Base-by-base conservation (phyloP, 1,140 invertebrate genomes). In the Rhysida immarginata region DNA sequence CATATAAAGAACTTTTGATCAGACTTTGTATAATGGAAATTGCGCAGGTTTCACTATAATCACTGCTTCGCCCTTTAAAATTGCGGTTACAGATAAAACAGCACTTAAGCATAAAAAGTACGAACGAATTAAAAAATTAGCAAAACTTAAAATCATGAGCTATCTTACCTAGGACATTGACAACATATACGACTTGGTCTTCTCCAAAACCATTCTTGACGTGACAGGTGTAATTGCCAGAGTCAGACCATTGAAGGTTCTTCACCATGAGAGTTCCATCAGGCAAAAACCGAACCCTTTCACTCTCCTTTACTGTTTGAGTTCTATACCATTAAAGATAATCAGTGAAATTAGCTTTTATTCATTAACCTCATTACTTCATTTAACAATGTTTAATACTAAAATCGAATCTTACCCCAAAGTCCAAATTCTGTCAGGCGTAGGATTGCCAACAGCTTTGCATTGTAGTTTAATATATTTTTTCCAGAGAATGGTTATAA, bases 121-220 rank as follows among this genome's bases (percentile, higher is more conserved):
- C n/a, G n/a, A n/a, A n/a, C n/a, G n/a, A n/a, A n/a, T n/a, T n/a
- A n/a, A n/a, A n/a, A n/a, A n/a, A n/a, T n/a, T n/a, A n/a, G n/a
- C n/a, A n/a, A n/a, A n/a, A n/a, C n/a, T n/a, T n/a, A n/a, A n/a
- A n/a, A n/a, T n/a, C n/a, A n/a, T n/a, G n/a, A n/a, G n/a, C n/a
- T n/a, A 46, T 57, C 67, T 72, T 68, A 87, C 85, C 84, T 58
- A 88, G 77, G 5, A 96, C 87, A 59, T 88, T 80, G 24, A 96
- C 74, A 48, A 83, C 81, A 67, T 95, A 90, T 2, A 88, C 93
- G 43, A 93, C 88, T 20, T 83, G 87, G 64, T 93, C 90, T 60
- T 85, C 84, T 29, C 91, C 91, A 69, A 89, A 92, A 11, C 85
- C 82, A 71, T 96, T 96, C 67, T 89, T 87, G 3, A 93, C 92